Evolutionary conservation across 1,140 invertebrate genomes (phyloP).

Genomic region (Zaprionus tsacasi): DNA sequence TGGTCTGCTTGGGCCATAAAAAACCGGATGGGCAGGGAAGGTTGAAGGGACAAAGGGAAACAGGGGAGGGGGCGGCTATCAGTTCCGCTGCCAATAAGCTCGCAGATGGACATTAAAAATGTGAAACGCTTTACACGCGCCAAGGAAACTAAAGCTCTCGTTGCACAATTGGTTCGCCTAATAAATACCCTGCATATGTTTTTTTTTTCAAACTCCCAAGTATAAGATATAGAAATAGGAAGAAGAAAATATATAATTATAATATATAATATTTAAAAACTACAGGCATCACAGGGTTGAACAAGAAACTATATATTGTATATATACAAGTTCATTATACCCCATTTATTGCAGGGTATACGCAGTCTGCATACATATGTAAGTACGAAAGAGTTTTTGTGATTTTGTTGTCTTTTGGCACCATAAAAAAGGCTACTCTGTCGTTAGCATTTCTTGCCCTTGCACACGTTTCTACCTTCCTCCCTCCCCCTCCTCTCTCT

Average conservation of each 20-base stretch:
- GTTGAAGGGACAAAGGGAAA: neutral
- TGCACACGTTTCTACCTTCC: constrained; percentile 24
- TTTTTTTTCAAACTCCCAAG: too few relatives aligned
- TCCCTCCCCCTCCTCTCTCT: constrained; percentile 4
- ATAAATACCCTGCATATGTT: neutral
- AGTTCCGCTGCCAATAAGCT: constrained; percentile 75
- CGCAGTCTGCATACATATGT: constrained; percentile 36
- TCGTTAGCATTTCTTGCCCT: constrained; percentile 66
- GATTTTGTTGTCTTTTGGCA: constrained; percentile 62
- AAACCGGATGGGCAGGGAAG: neutral
- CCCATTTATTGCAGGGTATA: neutral
- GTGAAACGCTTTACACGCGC: constrained; percentile 72
- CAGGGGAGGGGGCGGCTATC: constrained; percentile 16
- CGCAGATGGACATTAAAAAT: constrained; percentile 77
- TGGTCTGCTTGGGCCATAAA: neutral
- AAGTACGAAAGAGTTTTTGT: constrained; percentile 23
- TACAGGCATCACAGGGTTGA: too few relatives aligned
- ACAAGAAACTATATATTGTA: too few relatives aligned
- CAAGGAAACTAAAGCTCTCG: constrained; percentile 35
- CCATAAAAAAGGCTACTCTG: constrained; percentile 68
- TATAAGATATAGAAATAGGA: too few relatives aligned
- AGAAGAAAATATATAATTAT: too few relatives aligned
- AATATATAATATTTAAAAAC: too few relatives aligned
- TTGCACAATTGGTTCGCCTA: neutral
- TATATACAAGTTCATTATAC: neutral